These are phyloP conservation scores for Ecliptopera silaceata DNA, from an alignment of 2,888 invertebrate species.

Conservation along the genomic window DNA sequence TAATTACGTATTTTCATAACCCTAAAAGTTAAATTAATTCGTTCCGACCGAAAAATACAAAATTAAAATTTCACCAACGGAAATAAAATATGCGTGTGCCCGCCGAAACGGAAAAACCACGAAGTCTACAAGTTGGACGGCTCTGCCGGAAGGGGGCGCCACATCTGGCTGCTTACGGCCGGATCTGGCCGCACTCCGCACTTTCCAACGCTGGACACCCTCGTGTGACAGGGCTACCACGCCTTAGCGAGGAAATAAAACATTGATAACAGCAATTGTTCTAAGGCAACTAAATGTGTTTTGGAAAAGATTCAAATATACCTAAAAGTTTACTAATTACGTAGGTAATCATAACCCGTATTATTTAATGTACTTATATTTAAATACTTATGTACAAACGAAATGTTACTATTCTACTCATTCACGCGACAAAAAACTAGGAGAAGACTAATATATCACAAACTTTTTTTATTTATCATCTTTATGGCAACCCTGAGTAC, in stretches of 20 bases:
- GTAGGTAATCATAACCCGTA: no score
- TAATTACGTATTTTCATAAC: slow-evolving; percentile 1
- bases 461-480: no score
- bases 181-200: slow-evolving; percentile 55
- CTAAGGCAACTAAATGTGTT: no score
- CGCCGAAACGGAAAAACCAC: slow-evolving; percentile 16
- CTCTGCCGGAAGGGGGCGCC: slow-evolving; percentile 54
- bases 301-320: no score
- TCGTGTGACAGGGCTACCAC: neutral
- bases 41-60: slow-evolving; percentile 3
- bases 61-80: slow-evolving; percentile 19
- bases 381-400: no score
- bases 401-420: no score
- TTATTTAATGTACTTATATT: no score
- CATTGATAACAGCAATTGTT: no score
- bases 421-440: no score
- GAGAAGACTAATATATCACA: no score
- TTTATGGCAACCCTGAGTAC: neutral
- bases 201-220: slow-evolving; percentile 35
- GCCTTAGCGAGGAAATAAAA: no score
- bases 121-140: slow-evolving; percentile 14
- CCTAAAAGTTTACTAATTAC: no score
- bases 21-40: neutral
- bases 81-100: slow-evolving; percentile 23
- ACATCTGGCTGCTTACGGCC: slow-evolving; percentile 55